Base-by-base conservation (phyloP, 2,113 vertebrate genomes). In the Hippocampus barbouri region DNA sequence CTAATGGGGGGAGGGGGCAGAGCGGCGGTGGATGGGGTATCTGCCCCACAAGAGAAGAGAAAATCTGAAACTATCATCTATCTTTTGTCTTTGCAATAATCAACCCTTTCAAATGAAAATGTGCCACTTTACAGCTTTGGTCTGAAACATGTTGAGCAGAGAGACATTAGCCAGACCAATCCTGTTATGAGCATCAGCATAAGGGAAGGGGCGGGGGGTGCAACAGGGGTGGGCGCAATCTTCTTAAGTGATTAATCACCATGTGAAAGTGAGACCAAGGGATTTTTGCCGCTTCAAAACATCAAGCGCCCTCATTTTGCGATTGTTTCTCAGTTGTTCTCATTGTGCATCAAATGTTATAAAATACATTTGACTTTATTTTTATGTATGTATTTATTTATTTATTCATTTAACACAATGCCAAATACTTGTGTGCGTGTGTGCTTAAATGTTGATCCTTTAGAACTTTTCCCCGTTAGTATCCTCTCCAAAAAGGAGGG, bases 181-280 rank as follows among this genome's bases (percentile, higher is more conserved):
- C 90, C 88, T 91, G 88, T 92, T 92, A 92, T 84, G 76, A 76
- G 79, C 82, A 82, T 84, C 83, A 81, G 72, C 34, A 66, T 69
- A 30, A 62, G 30, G 74, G 67, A n/a, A 14, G 14, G 72, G 23
- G 14, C 49, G 56, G 74, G 65, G 57, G 59, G 75, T 72, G 51
- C 38, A 59, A 60, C 56, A 8, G 69, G 40, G 30, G 62, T 30
- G 79, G 80, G 72, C 4, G 21, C 80, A 89, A 88, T 88, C 89
- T 91, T 78, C 90, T 91, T 91, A 91, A 89, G 90, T 85, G 87
- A 90, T 91, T 91, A 89, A 91, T 91, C 89, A 85, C 78, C 88
- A 91, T 92, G 86, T 90, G 87, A 91, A 92, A 91, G 84, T 82
- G 83, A 89, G 73, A 84, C 84, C 84, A 59, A 82, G 79, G 75